Conservation (phyloP, 2,113 vertebrate genomes). For the Entosphenus tridentatus region DNA sequence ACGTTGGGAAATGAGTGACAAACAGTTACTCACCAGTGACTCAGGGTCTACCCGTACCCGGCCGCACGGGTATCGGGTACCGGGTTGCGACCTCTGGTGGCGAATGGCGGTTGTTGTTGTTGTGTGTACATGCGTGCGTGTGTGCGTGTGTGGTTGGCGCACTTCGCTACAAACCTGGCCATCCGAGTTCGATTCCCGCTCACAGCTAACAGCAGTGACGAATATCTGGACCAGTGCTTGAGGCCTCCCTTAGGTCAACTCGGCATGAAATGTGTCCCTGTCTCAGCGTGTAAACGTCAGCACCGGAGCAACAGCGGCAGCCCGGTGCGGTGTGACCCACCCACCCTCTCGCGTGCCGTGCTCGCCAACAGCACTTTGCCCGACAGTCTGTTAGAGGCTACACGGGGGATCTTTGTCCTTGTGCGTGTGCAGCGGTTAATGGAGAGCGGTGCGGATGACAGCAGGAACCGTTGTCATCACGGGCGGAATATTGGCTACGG, state of each 20-base stretch:
- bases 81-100: slow-evolving; percentile 7
- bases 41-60: no score
- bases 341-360: background rate
- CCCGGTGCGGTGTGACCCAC: background rate
- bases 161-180: no score
- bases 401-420: slow-evolving; percentile 3
- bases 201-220: no score
- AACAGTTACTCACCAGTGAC: no score
- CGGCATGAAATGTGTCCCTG: background rate
- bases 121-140: background rate
- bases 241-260: no score
- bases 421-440: slow-evolving; percentile 54
- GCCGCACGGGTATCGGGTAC: background rate
- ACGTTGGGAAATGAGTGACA: no score
- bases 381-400: no score
- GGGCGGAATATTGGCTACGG: slow-evolving; percentile 92
- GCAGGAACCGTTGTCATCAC: slow-evolving; percentile 99
- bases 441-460: slow-evolving; percentile 97
- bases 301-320: background rate
- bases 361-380: background rate
- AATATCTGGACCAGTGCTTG: no score
- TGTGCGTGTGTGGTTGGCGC: no score
- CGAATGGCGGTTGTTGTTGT: background rate
- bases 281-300: background rate
- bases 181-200: no score